Evolutionary conservation across 1,140 invertebrate species (phyloP), one percentile per base, ranked within the genome.

Genomic region (Macrobrachium rosenbergii): DNA sequence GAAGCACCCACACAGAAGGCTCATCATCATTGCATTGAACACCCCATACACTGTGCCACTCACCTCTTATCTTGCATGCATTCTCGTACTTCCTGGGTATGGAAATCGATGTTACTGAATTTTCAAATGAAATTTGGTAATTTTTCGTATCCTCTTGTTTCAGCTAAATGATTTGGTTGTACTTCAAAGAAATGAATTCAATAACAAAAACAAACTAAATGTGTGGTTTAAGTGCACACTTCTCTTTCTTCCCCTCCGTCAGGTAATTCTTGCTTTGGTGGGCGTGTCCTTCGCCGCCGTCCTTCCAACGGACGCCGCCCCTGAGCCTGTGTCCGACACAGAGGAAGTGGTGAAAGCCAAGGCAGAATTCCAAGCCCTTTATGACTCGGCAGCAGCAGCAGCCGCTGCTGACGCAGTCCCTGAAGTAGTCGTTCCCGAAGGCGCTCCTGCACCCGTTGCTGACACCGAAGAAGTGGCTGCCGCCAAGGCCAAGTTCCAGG

Each of bases 391-490:
- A 14, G 69, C 69, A 5, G 69, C 69, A 23, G 37, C 37, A 23
- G 69, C 69, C 21, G 69, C 72, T 88, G 82, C 75, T 16, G 87
- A 88, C 58, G 87, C 88, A 60, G 87, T 69, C 17, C 80, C 88
- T 28, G 89, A 82, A 64, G 89, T 83, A 67, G 88, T 58, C 11
- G 37, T 88, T 10, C 75, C 76, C 28, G 77, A 69, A 23, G 60
- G 45, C 37, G 80, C 88, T 21, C 88, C 87, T 45, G 64, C 82
- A 67, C 88, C 88, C 63, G 87, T 89, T 37, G 52, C 88, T 63
- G 81, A 89, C 81, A 89, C 89, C 43, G 63, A 88, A 11, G 89
- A 89, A 67, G 88, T 89, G 11, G 67, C 60, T 23, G 88, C 82
- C 19, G 83, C 88, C 43, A 78, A 80, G 73, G 88, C 72, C 45